Evolutionary conservation across 2,797 vertebrate species (phyloP), one percentile per base, ranked within the genome.

Genomic region (Anguilla megastoma): DNA sequence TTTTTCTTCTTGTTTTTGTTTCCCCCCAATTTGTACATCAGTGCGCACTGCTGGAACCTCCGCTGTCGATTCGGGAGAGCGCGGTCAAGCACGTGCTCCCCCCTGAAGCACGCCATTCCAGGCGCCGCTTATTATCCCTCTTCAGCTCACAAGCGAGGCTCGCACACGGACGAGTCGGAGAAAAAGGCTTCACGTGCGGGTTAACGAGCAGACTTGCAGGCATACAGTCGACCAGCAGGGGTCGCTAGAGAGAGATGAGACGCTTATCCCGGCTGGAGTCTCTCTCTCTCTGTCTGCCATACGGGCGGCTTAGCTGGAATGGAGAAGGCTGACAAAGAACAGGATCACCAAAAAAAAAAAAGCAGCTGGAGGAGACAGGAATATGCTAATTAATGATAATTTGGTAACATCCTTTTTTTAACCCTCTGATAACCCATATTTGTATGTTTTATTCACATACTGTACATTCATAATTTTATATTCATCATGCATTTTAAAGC

Each of bases 351-450:
- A 10, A 48, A 80, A 69, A 69, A 69, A 10, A n/a, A 80, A 45
- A 7, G 41, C 27, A 24, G 5, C 16, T 48, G 6, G 1, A 36
- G 58, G 56, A 60, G 50, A 84, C 83, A 36, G 58, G 14, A 87
- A 71, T 69, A 58, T 76, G 10, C 48, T 33, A 87, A 80, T 74
- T 74, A 74, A 36, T 30, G 30, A 74, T 74, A 30, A 74, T 33
- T 74, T 27, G 30, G 14, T 52, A 52, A 52, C 6, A 52, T 52
- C 50, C 6, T 52, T 10, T 52, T 52, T 52, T 52, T 52, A 10
- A 52, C 50, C 50, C 50, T 52, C 50, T 6, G 50, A 52, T 52
- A 52, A 52, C 50, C 6, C 50, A 52, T 52, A 52, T 52, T 52
- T 52, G 52, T 52, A 52, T 52, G 52, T 52, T 8, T 52, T 52